These are phyloP conservation scores for Pycnonotus jocosus DNA, from an alignment of 2,113 vertebrate genomes.

Conservation along the genomic window DNA sequence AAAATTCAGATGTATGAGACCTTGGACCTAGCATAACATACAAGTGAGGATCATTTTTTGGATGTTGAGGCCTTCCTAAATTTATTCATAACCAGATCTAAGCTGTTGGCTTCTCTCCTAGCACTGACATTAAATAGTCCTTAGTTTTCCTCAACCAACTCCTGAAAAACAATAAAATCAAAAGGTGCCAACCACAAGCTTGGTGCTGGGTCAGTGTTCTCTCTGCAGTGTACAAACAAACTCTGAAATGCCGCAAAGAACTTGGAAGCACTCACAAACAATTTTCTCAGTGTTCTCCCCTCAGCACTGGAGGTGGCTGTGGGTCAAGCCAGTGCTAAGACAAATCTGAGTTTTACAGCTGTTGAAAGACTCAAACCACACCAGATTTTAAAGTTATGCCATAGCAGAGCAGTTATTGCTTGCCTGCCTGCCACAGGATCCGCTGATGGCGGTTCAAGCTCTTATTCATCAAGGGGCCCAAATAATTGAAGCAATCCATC, in stretches of 20 bases:
- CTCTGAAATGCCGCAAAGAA: neutral
- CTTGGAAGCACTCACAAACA: slow-evolving; percentile 2
- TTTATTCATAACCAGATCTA: neutral
- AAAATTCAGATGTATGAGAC: neutral
- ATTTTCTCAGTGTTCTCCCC: neutral
- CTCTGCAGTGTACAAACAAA: neutral
- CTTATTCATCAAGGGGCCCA: slow-evolving; percentile 28
- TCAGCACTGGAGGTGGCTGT: neutral
- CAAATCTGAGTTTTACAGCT: slow-evolving; percentile 43
- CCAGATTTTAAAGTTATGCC: slow-evolving; percentile 33
- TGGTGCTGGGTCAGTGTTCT: neutral
- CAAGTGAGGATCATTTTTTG: neutral
- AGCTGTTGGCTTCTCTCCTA: neutral
- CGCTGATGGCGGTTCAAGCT: slow-evolving; percentile 38
- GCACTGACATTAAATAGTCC: neutral
- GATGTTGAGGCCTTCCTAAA: neutral
- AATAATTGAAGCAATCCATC: slow-evolving; percentile 45
- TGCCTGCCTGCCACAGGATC: slow-evolving; percentile 11
- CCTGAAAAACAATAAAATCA: neutral
- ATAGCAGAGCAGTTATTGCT: slow-evolving; percentile 28
- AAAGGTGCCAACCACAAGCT: neutral
- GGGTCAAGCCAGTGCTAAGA: slow-evolving; percentile 16
- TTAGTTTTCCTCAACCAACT: neutral
- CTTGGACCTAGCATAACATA: neutral
- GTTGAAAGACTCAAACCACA: slow-evolving; percentile 37